Conservation (phyloP, 2,888 invertebrate species). For the Folsomia candida region DNA sequence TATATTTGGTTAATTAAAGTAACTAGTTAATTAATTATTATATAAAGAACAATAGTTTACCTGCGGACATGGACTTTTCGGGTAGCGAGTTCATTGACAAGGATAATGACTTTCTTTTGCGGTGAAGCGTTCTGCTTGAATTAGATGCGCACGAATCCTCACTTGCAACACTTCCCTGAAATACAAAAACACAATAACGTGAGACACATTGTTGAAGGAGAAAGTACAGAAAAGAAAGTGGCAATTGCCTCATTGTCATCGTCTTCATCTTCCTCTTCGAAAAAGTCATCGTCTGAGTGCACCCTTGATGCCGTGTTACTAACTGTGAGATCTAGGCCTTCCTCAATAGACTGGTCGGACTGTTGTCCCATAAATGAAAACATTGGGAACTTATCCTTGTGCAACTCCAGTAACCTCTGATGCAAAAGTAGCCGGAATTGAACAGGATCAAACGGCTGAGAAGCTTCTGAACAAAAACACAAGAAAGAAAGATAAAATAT, state of each 20-base stretch:
- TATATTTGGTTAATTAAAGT: too few species aligned
- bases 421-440: conserved; percentile 84
- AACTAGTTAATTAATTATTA: neutral
- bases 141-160: conserved; percentile 49
- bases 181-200: too few species aligned
- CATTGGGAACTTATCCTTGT: conserved; percentile 66
- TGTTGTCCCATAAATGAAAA: conserved; percentile 64
- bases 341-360: conserved; percentile 65
- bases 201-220: too few species aligned
- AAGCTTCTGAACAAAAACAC: conserved; percentile 35
- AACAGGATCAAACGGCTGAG: conserved; percentile 73
- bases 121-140: conserved; percentile 43
- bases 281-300: conserved; percentile 73
- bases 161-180: conserved; percentile 49
- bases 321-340: conserved; percentile 74
- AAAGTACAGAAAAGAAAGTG: too few species aligned
- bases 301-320: conserved; percentile 75
- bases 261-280: conserved; percentile 76
- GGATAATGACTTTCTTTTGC: conserved; percentile 46
- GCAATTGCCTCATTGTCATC: conserved; percentile 61
- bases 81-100: conserved; percentile 40
- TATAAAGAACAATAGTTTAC: conserved; percentile 20
- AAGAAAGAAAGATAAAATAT: neutral
- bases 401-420: conserved; percentile 82
- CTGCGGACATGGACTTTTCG: conserved; percentile 30